phyloP scores from a whole-genome alignment of 2,888 invertebrate species.

The Synanthedon myopaeformis region DNA sequence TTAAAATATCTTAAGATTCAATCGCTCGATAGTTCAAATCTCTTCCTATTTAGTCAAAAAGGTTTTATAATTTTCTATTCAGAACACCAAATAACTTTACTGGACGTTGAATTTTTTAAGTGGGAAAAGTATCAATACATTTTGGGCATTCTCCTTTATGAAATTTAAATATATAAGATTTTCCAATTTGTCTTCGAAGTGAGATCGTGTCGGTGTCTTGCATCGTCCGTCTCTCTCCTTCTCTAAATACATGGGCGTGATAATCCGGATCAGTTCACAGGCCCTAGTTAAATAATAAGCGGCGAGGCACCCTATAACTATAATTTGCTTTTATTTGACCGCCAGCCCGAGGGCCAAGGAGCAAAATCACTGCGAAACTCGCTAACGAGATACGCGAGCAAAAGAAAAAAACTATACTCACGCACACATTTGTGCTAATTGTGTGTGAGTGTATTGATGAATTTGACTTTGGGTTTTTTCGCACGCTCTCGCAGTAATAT shows the following conservation, averaged over 20 bases:
- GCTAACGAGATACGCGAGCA: slow-evolving; percentile 47
- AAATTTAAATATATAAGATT: too few species aligned
- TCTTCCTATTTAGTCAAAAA: too few species aligned
- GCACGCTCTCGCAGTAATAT: slow-evolving; percentile 3
- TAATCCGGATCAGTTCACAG: slow-evolving; percentile 51
- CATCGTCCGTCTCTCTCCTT: slow-evolving; percentile 24
- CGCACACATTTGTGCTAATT: slow-evolving; percentile 40
- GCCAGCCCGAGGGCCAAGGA: slow-evolving; percentile 34
- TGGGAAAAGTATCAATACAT: too few species aligned
- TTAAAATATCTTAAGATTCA: too few species aligned
- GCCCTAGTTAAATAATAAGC: slow-evolving; percentile 65
- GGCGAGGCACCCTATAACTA: slow-evolving; percentile 57
- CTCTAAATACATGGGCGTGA: slow-evolving; percentile 41
- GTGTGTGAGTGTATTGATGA: slow-evolving; percentile 36
- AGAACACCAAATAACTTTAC: too few species aligned
- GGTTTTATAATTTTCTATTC: too few species aligned
- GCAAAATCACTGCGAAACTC: slow-evolving; percentile 43
- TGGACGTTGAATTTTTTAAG: too few species aligned
- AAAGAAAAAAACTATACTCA: slow-evolving; percentile 31
- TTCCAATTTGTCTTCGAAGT: slow-evolving; percentile 8
- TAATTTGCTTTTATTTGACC: slow-evolving; percentile 60
- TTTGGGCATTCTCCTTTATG: too few species aligned
- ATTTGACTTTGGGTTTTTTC: slow-evolving; percentile 26
- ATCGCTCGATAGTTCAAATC: too few species aligned
- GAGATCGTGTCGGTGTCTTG: slow-evolving; percentile 10